Evolutionary conservation across 2,888 invertebrate species (phyloP).

Genomic region (Drosophila conformis): DNA sequence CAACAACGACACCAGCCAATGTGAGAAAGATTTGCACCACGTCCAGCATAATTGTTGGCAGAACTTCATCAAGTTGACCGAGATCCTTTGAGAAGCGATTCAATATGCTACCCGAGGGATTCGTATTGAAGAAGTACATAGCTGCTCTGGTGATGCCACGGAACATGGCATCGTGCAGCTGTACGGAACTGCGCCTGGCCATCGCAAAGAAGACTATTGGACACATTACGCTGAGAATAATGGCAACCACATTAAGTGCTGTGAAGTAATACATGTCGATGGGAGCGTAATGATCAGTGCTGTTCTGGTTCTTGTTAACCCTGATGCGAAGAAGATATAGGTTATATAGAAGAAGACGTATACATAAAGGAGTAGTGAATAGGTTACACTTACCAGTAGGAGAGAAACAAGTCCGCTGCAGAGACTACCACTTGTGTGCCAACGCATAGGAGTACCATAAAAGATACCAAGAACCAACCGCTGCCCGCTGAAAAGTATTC

Average conservation of each 20-base stretch:
- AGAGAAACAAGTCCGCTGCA: constrained; percentile 91
- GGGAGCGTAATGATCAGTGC: constrained; percentile 39
- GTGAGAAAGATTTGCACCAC: constrained; percentile 90
- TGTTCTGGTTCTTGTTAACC: constrained; percentile 69
- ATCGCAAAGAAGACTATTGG: constrained; percentile 86
- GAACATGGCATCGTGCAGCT: constrained; percentile 94
- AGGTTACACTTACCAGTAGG: constrained; percentile 87
- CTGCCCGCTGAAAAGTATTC: constrained; percentile 90
- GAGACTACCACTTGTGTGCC: constrained; percentile 90
- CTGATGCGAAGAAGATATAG: constrained; percentile 23
- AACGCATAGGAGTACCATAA: constrained; percentile 87
- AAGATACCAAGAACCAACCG: constrained; percentile 86
- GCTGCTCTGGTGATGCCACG: constrained; percentile 90
- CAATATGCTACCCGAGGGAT: constrained; percentile 92
- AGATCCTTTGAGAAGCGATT: constrained; percentile 96
- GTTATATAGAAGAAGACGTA: background rate
- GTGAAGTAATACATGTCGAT: constrained; percentile 85
- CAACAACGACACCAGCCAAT: constrained; percentile 91
- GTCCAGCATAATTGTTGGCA: constrained; percentile 84
- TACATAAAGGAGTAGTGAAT: no score
- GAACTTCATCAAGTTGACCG: constrained; percentile 86
- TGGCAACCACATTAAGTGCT: constrained; percentile 84
- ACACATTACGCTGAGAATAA: constrained; percentile 82
- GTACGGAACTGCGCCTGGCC: constrained; percentile 90
- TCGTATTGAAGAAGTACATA: constrained; percentile 94